These are phyloP conservation scores for Peromyscus eremicus DNA, from an alignment of 2,797 vertebrate genomes.

Conservation along the genomic window DNA sequence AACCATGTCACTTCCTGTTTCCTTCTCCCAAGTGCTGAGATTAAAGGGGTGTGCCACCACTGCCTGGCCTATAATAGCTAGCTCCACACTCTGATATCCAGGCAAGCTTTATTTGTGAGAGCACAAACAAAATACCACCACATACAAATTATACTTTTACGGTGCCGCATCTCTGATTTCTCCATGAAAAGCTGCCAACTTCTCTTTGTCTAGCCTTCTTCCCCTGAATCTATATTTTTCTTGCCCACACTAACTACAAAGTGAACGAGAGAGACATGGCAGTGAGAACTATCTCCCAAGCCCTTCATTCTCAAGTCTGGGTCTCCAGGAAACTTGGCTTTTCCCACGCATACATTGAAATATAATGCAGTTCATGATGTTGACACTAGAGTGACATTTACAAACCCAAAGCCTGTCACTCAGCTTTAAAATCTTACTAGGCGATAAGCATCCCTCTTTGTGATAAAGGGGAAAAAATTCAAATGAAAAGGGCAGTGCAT, in stretches of 20 bases:
- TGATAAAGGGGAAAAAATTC: constrained; percentile 62
- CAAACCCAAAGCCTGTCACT: constrained; percentile 54
- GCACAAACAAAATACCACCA: too few species aligned
- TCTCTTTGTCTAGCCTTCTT: neutral
- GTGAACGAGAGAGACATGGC: neutral
- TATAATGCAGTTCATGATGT: constrained; percentile 56
- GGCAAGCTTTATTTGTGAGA: too few species aligned
- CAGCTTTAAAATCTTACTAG: constrained; percentile 70
- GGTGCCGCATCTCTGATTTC: neutral
- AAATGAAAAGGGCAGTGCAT: constrained; percentile 69
- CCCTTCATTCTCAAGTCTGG: constrained; percentile 1
- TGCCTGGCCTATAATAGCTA: too few species aligned
- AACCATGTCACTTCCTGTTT: too few species aligned
- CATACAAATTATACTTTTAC: neutral
- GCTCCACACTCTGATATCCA: too few species aligned
- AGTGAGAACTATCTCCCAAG: neutral
- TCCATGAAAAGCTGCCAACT: neutral
- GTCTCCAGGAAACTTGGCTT: constrained; percentile 14
- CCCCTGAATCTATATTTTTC: neutral
- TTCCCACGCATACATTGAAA: constrained; percentile 48
- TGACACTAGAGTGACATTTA: constrained; percentile 51
- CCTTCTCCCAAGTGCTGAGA: too few species aligned
- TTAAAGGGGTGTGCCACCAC: too few species aligned
- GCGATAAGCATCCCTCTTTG: constrained; percentile 65
- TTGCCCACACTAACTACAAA: neutral